Percentiles rank a stretch among this genome's conserved stretches.
Evolutionary conservation across 1,140 invertebrate species (phyloP).

Genomic region (Bombus huntii): DNA sequence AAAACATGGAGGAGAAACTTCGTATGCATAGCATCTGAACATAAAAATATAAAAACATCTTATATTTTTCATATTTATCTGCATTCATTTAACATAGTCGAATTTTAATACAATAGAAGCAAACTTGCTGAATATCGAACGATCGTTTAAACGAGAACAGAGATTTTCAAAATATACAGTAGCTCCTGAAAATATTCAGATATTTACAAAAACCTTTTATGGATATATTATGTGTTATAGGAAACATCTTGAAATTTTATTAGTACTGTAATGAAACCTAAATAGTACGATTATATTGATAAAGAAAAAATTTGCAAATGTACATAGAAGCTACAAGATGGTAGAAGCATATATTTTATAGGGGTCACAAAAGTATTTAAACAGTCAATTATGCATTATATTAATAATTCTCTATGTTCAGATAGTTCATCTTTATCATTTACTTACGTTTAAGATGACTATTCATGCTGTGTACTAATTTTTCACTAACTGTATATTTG

Average conservation of each 20-base stretch:
- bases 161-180: neutral
- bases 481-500: neutral
- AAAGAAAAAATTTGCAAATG: too few species aligned
- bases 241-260: neutral
- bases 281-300: neutral
- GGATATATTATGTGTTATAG: neutral
- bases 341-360: neutral
- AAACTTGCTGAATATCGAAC: conserved; percentile 4
- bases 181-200: neutral
- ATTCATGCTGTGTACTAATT: neutral
- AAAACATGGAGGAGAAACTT: conserved; percentile 73
- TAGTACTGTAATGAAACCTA: neutral
- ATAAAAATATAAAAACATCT: neutral
- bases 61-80: neutral
- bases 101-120: neutral
- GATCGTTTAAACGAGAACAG: neutral
- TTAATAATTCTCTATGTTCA: too few species aligned
- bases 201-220: neutral
- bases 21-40: neutral
- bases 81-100: neutral
- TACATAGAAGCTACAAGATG: neutral
- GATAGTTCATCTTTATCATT: too few species aligned
- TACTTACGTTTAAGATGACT: neutral
- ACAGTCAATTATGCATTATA: too few species aligned
- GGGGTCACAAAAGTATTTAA: neutral